Evolutionary conservation across 2,888 invertebrate species (phyloP), one percentile per base, ranked within the genome.

Genomic region (Philereme vetulata): DNA sequence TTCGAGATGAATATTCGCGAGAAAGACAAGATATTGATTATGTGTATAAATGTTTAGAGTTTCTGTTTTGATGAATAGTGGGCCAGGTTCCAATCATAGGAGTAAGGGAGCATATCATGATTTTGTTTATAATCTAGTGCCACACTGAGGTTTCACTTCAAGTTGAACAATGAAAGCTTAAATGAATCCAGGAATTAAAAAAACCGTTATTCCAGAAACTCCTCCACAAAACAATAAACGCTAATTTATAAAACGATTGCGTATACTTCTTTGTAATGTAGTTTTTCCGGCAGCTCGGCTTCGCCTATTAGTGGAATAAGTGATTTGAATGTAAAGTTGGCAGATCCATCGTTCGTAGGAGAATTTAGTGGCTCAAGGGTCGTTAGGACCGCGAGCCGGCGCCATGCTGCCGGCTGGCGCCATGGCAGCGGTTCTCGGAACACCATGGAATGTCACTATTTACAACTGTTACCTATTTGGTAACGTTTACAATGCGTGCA

Each of bases 401-500:
- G n/a, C n/a, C n/a, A n/a, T n/a, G n/a, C n/a, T n/a, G n/a, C 75
- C 72, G 74, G 71, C 71, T 83, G 86, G 88, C 88, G 88, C 87
- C 87, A 81, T 73, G 70, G 73, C 75, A 71, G 77, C 78, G 74
- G 76, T 90, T 88, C 88, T 82, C 75, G 85, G 88, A 90, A 90
- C 83, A 77, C 82, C 71, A 72, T 72, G 88, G 88, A 86, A 88
- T 89, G 88, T 84, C 84, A 85, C 88, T 88, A 86, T 90, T 91
- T 88, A 88, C 86, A 88, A 89, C 86, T 86, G 88, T 90, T 89
- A 88, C 90, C 88, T 90, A 90, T 88, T 89, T 86, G 84, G 86
- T 84, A 87, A 85, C 86, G 84, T 87, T 88, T 84, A 87, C 84
- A 88, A 85, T 80, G 78, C 85, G 78, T 77, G 80, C 84, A 87